Evolutionary conservation across 2,113 vertebrate species (phyloP).

Genomic region (Oncorhynchus gorbuscha): DNA sequence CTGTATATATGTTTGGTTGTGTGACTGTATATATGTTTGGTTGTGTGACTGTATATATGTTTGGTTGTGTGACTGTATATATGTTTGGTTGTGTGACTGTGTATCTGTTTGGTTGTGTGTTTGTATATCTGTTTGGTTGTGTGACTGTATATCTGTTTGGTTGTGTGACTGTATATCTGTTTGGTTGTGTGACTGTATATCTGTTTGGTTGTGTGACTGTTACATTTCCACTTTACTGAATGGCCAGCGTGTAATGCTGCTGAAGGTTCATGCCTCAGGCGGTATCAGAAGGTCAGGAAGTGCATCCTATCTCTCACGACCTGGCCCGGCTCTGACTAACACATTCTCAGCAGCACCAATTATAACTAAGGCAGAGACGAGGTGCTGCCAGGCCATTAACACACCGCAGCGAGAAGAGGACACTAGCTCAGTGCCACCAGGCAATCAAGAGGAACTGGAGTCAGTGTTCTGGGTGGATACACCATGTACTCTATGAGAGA

Average conservation of each 20-base stretch:
- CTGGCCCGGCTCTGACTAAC: slow-evolving; percentile 1
- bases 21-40: neutral
- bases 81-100: neutral
- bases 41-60: neutral
- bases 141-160: neutral
- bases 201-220: neutral
- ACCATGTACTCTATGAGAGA: slow-evolving; percentile 33
- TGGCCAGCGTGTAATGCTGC: neutral
- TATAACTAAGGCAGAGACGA: slow-evolving; percentile 14
- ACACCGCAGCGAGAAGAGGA: slow-evolving; percentile 10
- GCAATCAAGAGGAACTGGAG: slow-evolving; percentile 17
- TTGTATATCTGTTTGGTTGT: neutral
- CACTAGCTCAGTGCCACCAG: slow-evolving; percentile 3
- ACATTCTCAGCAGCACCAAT: slow-evolving; percentile 16
- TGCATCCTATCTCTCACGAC: neutral
- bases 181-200: neutral
- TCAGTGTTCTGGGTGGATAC: slow-evolving; percentile 46
- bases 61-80: neutral
- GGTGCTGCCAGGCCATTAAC: slow-evolving; percentile 31
- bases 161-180: neutral
- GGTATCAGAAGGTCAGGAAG: neutral
- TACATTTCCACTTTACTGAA: neutral
- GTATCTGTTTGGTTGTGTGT: neutral
- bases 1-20: neutral
- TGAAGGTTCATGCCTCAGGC: neutral